Evolutionary conservation across 92 coral and sea anemone species (phyloP).

Genomic region (Diadumene lineata): DNA sequence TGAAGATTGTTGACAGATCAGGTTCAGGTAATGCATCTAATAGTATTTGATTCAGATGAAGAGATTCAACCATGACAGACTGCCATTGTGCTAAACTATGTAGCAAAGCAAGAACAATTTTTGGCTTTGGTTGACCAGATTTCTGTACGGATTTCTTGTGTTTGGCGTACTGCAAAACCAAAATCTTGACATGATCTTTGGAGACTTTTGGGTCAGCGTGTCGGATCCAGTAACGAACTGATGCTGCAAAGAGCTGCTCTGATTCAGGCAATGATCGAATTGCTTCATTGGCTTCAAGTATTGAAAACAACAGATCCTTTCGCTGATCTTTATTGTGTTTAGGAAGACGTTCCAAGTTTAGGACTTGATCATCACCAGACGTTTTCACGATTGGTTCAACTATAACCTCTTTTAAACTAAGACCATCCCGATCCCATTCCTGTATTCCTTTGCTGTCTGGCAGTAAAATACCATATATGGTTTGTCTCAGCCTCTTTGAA

Average conservation of each 20-base stretch:
- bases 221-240: slow-evolving; percentile 58
- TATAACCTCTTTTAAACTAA: slow-evolving; percentile 7
- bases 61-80: slow-evolving; percentile 40
- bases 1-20: slow-evolving; percentile 7
- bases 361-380: slow-evolving; percentile 15
- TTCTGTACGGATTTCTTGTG: background rate
- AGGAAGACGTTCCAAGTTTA: slow-evolving; percentile 44
- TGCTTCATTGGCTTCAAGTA: slow-evolving; percentile 24
- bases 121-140: background rate
- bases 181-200: slow-evolving; percentile 38
- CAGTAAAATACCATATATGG: slow-evolving; percentile 50
- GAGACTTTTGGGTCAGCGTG: slow-evolving; percentile 51
- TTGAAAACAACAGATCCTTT: slow-evolving; percentile 7
- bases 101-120: slow-evolving; percentile 26
- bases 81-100: slow-evolving; percentile 72
- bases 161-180: slow-evolving; percentile 33
- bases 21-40: slow-evolving; percentile 39
- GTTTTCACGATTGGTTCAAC: slow-evolving; percentile 22
- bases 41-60: slow-evolving; percentile 31
- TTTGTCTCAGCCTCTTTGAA: slow-evolving; percentile 51
- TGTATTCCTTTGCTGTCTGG: background rate
- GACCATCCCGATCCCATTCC: slow-evolving; percentile 69
- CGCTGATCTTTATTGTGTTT: slow-evolving; percentile 26
- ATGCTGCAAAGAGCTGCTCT: slow-evolving; percentile 35
- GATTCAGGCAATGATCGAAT: slow-evolving; percentile 24